phyloP scores from a whole-genome alignment of 2,113 vertebrate genomes.

The Pachyramphus minor region DNA sequence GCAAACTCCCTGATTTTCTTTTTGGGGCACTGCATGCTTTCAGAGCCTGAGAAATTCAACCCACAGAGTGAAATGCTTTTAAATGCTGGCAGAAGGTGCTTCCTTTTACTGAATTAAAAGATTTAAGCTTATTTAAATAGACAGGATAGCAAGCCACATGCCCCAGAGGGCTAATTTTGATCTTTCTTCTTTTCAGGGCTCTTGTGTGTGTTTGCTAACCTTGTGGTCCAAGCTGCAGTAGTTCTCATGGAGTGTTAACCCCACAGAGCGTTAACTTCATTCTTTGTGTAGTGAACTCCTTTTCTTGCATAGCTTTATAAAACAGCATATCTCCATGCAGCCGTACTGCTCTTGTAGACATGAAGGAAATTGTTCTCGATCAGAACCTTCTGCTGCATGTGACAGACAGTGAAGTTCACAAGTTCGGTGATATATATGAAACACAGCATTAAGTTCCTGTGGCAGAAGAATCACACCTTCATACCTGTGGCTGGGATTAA shows the following conservation, averaged over 20 bases:
- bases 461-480: background rate
- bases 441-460: background rate
- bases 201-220: background rate
- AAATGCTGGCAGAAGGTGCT: background rate
- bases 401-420: background rate
- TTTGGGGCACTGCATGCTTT: background rate
- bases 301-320: background rate
- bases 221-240: background rate
- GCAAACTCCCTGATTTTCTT: background rate
- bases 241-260: background rate
- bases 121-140: background rate
- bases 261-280: background rate
- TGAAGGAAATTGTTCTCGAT: background rate
- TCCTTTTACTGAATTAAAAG: background rate
- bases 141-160: background rate
- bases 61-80: background rate
- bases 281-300: background rate
- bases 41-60: background rate
- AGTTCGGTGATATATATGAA: background rate
- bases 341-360: rapidly evolving
- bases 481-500: background rate
- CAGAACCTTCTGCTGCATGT: background rate
- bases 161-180: background rate
- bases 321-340: rapidly evolving
- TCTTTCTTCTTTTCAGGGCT: background rate